phyloP scores from a whole-genome alignment of 2,797 vertebrate species.

The Moxostoma hubbsi region DNA sequence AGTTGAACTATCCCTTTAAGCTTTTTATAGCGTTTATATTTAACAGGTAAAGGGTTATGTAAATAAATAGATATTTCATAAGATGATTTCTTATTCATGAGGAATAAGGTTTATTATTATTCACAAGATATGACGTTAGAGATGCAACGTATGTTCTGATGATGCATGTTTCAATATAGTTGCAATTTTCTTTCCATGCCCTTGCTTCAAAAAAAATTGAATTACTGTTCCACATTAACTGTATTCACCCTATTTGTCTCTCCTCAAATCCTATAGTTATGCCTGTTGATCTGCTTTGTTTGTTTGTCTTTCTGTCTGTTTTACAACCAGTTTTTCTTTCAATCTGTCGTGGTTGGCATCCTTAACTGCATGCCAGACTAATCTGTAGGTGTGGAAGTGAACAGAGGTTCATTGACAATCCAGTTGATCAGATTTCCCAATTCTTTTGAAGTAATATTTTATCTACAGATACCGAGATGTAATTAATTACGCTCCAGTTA shows the following conservation, averaged over 20 bases:
- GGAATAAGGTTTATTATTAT: too few species aligned
- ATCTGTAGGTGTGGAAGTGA: constrained; percentile 52
- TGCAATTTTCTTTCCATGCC: too few species aligned
- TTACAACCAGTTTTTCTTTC: neutral
- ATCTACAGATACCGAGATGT: constrained; percentile 3
- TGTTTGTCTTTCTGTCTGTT: constrained; percentile 48
- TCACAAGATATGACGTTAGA: too few species aligned
- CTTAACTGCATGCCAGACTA: constrained; percentile 35
- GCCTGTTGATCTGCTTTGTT: constrained; percentile 1
- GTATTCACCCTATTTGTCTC: constrained; percentile 7
- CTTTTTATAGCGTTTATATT: too few species aligned
- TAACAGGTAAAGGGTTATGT: too few species aligned
- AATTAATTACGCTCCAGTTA: constrained; percentile 1
- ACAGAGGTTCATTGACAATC: constrained; percentile 38
- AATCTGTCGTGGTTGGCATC: constrained; percentile 36
- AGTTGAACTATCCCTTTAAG: too few species aligned
- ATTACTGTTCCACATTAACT: too few species aligned
- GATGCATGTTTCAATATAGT: too few species aligned
- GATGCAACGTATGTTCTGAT: too few species aligned
- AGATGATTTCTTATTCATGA: too few species aligned
- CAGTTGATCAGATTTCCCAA: constrained; percentile 1
- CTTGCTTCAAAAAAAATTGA: too few species aligned
- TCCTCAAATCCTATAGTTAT: neutral
- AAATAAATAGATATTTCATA: too few species aligned
- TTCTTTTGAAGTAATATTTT: neutral